Conservation (phyloP, 2,888 invertebrate genomes). For the Idaea biselata region DNA sequence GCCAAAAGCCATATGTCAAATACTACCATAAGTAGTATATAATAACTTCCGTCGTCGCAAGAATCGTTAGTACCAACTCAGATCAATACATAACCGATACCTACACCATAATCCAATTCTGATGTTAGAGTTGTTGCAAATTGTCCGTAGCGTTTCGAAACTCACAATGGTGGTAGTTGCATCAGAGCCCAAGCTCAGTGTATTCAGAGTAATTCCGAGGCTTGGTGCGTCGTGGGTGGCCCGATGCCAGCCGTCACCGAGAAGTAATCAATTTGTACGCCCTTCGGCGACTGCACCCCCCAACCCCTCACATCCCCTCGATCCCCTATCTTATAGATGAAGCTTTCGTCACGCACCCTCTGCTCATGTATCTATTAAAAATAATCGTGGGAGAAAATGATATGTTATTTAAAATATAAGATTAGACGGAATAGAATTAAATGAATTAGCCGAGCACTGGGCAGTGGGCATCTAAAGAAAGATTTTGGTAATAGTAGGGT, state of each 20-base stretch:
- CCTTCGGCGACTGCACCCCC: constrained; percentile 54
- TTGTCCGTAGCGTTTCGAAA: constrained; percentile 37
- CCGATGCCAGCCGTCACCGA: constrained; percentile 60
- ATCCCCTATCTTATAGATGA: constrained; percentile 48
- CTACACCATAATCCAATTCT: constrained; percentile 38
- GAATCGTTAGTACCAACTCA: background rate
- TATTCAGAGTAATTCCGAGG: constrained; percentile 29
- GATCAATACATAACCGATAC: background rate
- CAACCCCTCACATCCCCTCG: constrained; percentile 32
- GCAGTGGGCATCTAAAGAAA: background rate
- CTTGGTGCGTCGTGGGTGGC: constrained; percentile 63
- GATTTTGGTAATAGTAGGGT: background rate
- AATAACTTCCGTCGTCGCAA: background rate
- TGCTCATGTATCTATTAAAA: constrained; percentile 47
- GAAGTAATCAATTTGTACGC: constrained; percentile 77
- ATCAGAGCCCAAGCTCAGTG: constrained; percentile 30
- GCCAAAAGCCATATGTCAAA: background rate
- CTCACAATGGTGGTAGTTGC: constrained; percentile 47
- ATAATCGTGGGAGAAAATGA: constrained; percentile 27
- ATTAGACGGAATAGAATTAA: background rate
- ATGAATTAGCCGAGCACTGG: background rate
- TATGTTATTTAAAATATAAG: constrained; percentile 15
- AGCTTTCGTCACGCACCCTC: constrained; percentile 70
- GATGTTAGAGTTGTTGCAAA: constrained; percentile 46
- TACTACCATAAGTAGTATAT: no score